Evolutionary conservation across 2,113 vertebrate genomes (phyloP).

Genomic region (Gobio gobio): DNA sequence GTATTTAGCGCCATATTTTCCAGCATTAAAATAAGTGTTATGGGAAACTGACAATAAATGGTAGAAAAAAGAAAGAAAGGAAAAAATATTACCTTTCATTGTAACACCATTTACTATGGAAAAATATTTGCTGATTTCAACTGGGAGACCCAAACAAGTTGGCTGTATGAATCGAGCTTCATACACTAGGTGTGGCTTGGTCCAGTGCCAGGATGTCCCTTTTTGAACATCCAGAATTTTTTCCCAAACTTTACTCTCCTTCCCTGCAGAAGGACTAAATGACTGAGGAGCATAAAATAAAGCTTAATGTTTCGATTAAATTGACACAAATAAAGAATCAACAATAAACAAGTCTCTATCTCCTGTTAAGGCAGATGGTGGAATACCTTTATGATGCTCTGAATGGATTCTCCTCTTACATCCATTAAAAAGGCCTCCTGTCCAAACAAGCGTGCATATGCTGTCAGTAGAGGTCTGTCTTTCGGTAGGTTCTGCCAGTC

Average conservation of each 20-base stretch:
- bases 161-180: conserved; percentile 75
- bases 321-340: not conserved
- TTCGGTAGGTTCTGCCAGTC: conserved; percentile 66
- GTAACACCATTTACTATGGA: conserved; percentile 61
- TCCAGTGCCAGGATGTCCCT: conserved; percentile 70
- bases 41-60: not conserved
- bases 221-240: conserved; percentile 65
- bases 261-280: conserved; percentile 60
- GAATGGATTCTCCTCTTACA: conserved; percentile 66
- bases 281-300: conserved; percentile 55
- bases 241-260: conserved; percentile 64
- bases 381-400: conserved; percentile 65
- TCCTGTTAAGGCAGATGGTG: not conserved
- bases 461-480: conserved; percentile 65
- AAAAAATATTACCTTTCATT: conserved; percentile 69
- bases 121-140: conserved; percentile 79
- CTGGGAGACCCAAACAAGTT: conserved; percentile 73
- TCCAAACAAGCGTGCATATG: conserved; percentile 65
- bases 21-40: not conserved
- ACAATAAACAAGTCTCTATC: not conserved
- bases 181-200: conserved; percentile 66
- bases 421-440: conserved; percentile 74
- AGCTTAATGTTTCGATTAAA: not conserved
- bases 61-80: not conserved
- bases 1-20: not conserved